These are phyloP conservation scores for Onychostruthus taczanowskii DNA, from an alignment of 2,113 vertebrate species.

Conservation along the genomic window DNA sequence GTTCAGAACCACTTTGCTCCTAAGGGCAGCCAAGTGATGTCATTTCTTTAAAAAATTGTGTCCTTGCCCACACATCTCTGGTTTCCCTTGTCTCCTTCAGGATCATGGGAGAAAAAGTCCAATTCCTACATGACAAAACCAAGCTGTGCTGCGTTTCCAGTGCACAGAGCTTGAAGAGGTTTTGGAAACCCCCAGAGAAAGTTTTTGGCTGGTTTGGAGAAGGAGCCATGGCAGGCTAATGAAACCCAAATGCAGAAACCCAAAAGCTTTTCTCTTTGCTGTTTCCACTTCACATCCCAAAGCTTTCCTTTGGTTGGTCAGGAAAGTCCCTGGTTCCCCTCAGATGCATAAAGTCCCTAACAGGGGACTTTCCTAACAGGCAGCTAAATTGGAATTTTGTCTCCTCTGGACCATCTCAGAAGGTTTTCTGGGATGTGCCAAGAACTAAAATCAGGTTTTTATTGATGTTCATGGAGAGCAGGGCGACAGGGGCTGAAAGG, in stretches of 20 bases:
- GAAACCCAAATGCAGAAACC: background rate
- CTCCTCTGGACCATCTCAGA: background rate
- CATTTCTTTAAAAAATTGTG: background rate
- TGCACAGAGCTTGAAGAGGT: background rate
- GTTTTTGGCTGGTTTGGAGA: background rate
- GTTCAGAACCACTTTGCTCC: background rate
- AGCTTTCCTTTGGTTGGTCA: background rate
- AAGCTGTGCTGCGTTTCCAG: background rate
- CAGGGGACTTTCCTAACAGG: background rate
- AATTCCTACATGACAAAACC: background rate
- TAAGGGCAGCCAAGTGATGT: background rate
- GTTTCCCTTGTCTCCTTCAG: background rate
- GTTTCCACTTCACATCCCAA: background rate
- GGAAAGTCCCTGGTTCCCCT: background rate
- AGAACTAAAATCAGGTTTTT: background rate
- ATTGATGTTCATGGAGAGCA: rapidly evolving
- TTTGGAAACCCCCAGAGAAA: constrained; percentile 9
- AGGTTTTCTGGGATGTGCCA: background rate
- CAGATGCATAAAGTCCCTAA: background rate
- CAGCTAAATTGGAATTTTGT: background rate
- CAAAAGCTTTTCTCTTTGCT: background rate
- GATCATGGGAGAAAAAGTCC: background rate
- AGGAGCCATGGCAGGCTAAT: background rate
- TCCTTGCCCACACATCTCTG: background rate
- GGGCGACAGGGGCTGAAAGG: background rate